These are phyloP conservation scores for Pollachius pollachius DNA, from an alignment of 2,113 vertebrate species.

Conservation along the genomic window DNA sequence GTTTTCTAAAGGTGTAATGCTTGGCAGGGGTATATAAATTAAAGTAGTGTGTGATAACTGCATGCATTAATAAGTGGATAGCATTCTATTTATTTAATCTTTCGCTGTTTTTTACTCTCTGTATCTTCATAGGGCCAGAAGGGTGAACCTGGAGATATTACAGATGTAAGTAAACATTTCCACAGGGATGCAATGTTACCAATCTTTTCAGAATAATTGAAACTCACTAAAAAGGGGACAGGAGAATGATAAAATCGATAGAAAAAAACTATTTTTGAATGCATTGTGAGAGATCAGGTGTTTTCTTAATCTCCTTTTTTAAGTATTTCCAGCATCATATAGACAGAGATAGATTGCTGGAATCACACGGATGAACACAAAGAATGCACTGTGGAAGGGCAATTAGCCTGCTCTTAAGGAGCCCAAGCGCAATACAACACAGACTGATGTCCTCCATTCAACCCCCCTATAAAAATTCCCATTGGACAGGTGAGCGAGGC, in stretches of 20 bases:
- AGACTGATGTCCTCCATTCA: conserved; percentile 8
- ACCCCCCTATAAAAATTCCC: conserved; percentile 26
- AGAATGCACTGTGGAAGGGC: no score
- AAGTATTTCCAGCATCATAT: no score
- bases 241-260: no score
- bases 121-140: conserved; percentile 81
- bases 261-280: no score
- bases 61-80: neutral
- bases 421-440: conserved; percentile 44
- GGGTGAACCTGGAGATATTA: conserved; percentile 91
- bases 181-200: neutral
- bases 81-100: neutral
- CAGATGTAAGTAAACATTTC: conserved; percentile 74
- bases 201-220: no score
- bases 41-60: neutral
- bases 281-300: no score
- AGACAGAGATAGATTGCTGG: conserved; percentile 6
- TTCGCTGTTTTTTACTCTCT: conserved; percentile 14
- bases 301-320: no score
- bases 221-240: no score
- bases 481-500: conserved; percentile 1
- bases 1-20: neutral
- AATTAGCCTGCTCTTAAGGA: neutral
- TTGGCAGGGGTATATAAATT: neutral
- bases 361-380: neutral